Base-by-base conservation (phyloP, 2,113 vertebrate genomes). In the Entelurus aequoreus region DNA sequence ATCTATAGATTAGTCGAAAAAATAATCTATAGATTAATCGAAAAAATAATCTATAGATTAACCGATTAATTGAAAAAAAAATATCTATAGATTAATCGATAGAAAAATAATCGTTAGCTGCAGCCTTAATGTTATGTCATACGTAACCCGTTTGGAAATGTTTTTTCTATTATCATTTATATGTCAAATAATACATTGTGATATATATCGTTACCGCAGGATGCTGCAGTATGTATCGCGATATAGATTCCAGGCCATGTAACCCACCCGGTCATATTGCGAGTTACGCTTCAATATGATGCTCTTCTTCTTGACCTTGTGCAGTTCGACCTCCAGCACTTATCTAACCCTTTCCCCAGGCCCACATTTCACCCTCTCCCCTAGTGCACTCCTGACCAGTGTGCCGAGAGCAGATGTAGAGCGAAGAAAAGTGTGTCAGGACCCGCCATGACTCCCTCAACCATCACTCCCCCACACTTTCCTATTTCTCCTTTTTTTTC, bases 301-400 rank as follows among this genome's bases (percentile, higher is more conserved):
- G 1, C 40, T 40, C 37, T 16, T 55, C 15, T 6, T 40, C 12
- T 56, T 56, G 37, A 40, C 54, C 54, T 11, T 37, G 37, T 42
- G 54, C 42, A 58, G 14, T 46, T 47, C 69, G 71, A 72, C 52
- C 64, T 46, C 54, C 54, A 55, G 65, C 6, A 11, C 8, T 59
- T 62, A 3, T 62, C 69, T 44, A 28, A 28, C 28, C 28, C 28
- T 28, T 28, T 28, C 28, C 28, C 28, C 67, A 58, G 59, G 51
- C 54, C 50, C 73, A 69, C 35, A 61, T 61, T 57, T 74, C 37
- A 49, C 67, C 69, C 78, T 80, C 73, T 86, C 73, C 78, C 67
- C 77, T 50, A 76, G 59, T 84, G 63, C 71, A 74, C 82, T 79
- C 76, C 74, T 77, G 80, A 83, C 84, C 80, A 86, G 59, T 63